phyloP scores from a whole-genome alignment of 2,888 invertebrate genomes.

The Boloria euphrosyne region DNA sequence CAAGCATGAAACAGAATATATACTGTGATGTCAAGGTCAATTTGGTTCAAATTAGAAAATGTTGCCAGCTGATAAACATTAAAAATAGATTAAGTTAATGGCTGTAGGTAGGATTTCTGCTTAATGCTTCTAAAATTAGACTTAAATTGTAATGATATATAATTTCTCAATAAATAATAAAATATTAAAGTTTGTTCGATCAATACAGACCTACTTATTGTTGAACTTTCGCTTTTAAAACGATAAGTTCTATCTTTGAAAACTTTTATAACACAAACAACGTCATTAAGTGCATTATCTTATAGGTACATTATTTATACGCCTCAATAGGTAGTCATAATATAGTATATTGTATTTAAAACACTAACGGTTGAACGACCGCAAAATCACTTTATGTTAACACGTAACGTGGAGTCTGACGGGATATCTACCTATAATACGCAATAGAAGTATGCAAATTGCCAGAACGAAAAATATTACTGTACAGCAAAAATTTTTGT shows the following conservation, averaged over 20 bases:
- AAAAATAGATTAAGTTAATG: constrained; percentile 27
- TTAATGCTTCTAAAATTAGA: not conserved
- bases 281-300: no score
- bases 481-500: no score
- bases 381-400: constrained; percentile 13
- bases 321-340: constrained; percentile 5
- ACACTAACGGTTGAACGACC: constrained; percentile 16
- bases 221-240: no score
- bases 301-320: no score
- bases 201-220: not conserved
- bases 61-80: constrained; percentile 26
- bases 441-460: no score
- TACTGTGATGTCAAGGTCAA: constrained; percentile 28
- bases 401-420: not conserved
- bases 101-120: constrained; percentile 8
- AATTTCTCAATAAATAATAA: not conserved
- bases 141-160: not conserved
- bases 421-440: no score
- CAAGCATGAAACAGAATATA: constrained; percentile 15
- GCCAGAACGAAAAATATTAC: no score
- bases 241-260: no score
- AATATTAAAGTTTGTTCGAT: not conserved
- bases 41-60: constrained; percentile 28
- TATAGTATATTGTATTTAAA: constrained; percentile 6
- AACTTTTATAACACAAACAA: no score